These are phyloP conservation scores for Oreochromis niloticus DNA, from an alignment of 2,113 vertebrate species.

Conservation along the genomic window DNA sequence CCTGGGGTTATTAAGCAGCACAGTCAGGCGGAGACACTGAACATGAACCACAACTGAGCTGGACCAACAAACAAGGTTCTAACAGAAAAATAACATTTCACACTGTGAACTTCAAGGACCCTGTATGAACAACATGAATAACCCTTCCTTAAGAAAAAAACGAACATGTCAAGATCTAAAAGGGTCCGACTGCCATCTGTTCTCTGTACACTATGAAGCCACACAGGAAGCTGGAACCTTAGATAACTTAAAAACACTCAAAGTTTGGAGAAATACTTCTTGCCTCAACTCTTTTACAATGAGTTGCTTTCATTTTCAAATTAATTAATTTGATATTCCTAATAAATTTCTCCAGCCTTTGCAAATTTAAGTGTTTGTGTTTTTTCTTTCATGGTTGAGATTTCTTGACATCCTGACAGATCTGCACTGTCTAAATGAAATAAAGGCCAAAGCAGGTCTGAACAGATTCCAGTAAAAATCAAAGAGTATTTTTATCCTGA, in stretches of 20 bases:
- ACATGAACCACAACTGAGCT: not conserved
- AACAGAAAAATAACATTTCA: not conserved
- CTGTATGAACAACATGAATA: not conserved
- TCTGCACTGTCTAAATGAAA: not conserved
- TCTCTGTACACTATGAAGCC: rapidly evolving
- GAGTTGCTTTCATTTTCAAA: not conserved
- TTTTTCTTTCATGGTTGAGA: rapidly evolving
- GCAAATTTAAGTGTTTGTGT: not conserved
- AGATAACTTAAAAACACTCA: rapidly evolving
- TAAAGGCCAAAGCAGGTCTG: not conserved
- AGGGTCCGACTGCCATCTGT: not conserved
- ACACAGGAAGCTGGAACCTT: not conserved
- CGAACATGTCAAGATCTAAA: not conserved
- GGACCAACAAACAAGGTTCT: rapidly evolving
- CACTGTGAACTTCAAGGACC: not conserved
- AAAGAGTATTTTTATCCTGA: not conserved
- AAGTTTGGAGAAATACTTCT: not conserved
- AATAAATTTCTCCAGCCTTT: not conserved
- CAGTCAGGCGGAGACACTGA: rapidly evolving
- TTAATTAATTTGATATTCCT: not conserved
- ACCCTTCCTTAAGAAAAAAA: not conserved
- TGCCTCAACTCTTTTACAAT: not conserved
- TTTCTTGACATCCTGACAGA: not conserved
- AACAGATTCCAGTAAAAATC: not conserved
- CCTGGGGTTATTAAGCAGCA: not conserved